Conservation (phyloP, 2,888 invertebrate genomes). For the Megamerina dolium region DNA sequence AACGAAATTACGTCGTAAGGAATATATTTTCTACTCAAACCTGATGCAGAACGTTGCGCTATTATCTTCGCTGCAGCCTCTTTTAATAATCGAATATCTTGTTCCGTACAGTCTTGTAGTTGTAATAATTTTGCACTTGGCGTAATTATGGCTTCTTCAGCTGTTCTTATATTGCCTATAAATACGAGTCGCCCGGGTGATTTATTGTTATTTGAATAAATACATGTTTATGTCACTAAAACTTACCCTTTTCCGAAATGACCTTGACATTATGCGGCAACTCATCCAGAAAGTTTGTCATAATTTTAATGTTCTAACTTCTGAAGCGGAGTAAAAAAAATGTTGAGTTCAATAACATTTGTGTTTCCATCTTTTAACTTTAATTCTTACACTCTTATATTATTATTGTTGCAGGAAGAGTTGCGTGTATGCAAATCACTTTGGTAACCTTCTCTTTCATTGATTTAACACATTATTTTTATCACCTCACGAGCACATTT, state of each 20-base stretch:
- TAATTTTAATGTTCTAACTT: too few species aligned
- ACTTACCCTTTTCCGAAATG: slow-evolving; percentile 34
- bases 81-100: slow-evolving; percentile 40
- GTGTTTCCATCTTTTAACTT: too few species aligned
- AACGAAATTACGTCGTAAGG: background rate
- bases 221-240: background rate
- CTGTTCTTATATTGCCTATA: slow-evolving; percentile 35
- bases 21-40: slow-evolving; percentile 17
- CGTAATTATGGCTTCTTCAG: slow-evolving; percentile 34
- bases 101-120: slow-evolving; percentile 32
- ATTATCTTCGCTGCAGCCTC: slow-evolving; percentile 43
- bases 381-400: too few species aligned
- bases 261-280: slow-evolving; percentile 30
- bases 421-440: too few species aligned
- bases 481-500: too few species aligned
- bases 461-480: too few species aligned
- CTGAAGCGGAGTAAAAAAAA: too few species aligned
- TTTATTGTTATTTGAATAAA: background rate
- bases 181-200: background rate
- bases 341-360: too few species aligned
- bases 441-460: too few species aligned
- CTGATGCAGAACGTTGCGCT: slow-evolving; percentile 28
- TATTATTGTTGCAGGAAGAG: too few species aligned
- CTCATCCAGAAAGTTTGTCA: slow-evolving; percentile 36
- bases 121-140: slow-evolving; percentile 28